Conservation (phyloP, 2,797 vertebrate genomes). For the Mionectes olivaceus region DNA sequence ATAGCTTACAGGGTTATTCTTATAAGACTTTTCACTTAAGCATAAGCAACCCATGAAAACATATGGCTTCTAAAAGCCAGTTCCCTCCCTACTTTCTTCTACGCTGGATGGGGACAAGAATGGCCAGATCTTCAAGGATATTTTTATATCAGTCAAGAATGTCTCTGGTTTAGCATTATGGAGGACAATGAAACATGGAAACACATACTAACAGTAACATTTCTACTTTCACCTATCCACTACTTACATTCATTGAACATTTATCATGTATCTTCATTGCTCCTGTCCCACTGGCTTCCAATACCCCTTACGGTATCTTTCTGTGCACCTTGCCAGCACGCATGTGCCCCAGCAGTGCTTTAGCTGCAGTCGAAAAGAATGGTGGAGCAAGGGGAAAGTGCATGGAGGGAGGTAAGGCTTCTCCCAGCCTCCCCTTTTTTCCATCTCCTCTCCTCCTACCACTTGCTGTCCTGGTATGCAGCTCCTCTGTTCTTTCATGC, state of each 20-base stretch:
- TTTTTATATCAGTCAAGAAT: neutral
- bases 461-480: neutral
- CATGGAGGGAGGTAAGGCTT: neutral
- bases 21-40: neutral
- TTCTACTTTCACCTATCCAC: neutral
- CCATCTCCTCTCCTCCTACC: neutral
- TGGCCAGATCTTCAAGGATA: neutral
- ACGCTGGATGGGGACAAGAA: neutral
- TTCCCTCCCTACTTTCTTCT: neutral
- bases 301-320: neutral
- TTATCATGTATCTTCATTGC: neutral
- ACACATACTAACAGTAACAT: neutral
- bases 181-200: neutral
- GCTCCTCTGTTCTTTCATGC: neutral
- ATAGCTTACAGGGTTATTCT: neutral
- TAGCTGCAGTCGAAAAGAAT: neutral
- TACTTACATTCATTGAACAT: neutral
- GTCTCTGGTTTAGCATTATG: neutral
- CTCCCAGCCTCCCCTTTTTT: neutral
- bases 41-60: neutral
- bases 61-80: neutral
- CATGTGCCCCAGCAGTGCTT: neutral
- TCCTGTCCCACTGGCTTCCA: neutral
- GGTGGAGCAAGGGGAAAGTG: neutral
- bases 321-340: rapidly evolving